phyloP scores from a whole-genome alignment of 2,797 vertebrate genomes.

The Chelon labrosus region DNA sequence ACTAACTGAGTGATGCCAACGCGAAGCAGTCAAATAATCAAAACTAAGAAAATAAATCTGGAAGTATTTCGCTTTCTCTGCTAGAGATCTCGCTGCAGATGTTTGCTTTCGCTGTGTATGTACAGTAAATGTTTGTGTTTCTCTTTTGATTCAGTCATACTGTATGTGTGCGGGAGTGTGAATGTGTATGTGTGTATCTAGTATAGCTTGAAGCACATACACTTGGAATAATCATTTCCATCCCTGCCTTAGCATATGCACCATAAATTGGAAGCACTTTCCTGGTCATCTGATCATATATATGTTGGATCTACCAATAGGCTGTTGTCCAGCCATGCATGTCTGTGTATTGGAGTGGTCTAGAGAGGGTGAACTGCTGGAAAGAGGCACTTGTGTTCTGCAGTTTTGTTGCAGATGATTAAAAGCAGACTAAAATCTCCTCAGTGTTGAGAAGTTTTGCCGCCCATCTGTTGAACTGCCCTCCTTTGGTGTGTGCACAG shows the following conservation, averaged over 20 bases:
- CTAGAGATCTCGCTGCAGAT: conserved; percentile 27
- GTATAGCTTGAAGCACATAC: conserved; percentile 12
- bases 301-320: conserved; percentile 18
- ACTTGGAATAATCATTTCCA: conserved; percentile 4
- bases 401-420: conserved; percentile 46
- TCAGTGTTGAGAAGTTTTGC: conserved; percentile 23
- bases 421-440: conserved; percentile 42
- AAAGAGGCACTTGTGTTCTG: conserved; percentile 30
- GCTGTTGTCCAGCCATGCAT: conserved; percentile 8
- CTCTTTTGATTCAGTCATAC: conserved; percentile 9
- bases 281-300: not conserved
- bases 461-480: conserved; percentile 43
- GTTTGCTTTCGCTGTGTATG: conserved; percentile 19
- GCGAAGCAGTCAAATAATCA: conserved; percentile 66
- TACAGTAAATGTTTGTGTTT: conserved; percentile 21
- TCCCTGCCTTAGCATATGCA: too few species aligned
- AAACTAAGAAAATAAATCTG: conserved; percentile 67
- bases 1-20: conserved; percentile 61
- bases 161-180: conserved; percentile 23
- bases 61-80: conserved; percentile 30
- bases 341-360: conserved; percentile 45
- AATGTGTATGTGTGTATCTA: conserved; percentile 5
- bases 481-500: conserved; percentile 52
- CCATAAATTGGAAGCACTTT: too few species aligned
- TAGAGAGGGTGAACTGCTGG: conserved; percentile 24